Base-by-base conservation (phyloP, 2,113 vertebrate species). In the Tapirus terrestris region DNA sequence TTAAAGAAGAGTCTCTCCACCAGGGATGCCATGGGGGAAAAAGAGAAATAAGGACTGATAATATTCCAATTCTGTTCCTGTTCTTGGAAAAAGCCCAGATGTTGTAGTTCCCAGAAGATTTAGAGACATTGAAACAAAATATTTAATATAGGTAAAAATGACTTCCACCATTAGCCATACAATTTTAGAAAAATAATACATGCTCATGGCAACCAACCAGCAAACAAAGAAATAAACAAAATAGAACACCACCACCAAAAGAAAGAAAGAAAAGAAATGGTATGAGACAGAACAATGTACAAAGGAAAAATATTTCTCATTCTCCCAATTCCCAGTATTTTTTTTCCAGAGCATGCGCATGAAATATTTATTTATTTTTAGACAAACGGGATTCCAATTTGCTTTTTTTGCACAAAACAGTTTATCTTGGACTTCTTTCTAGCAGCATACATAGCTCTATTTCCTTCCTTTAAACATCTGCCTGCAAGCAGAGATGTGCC, bases 361-460 rank as follows among this genome's bases (percentile, higher is more conserved):
- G 89, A 94, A 97, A 92, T 79, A 77, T 60, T 83, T 73, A 68
- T 67, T 77, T 56, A 91, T 93, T 91, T 94, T 94, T 70, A 92
- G 81, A 81, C 76, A 68, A 90, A 79, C 16, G 8, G 33, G 56
- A 72, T 68, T 75, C 36, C 27, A 93, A 61, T 45, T 89, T 75
- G 12, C 5, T 63, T 67, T 75, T 65, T 84, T 67, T 39, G 25
- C 51, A 45, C 33, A 68, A 45, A 83, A 51, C 31, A 36, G 25
- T 80, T 91, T 68, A 75, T 84, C 63, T 53, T 84, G 58, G 43
- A 53, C 33, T 43, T 76, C 73, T 96, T 96, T 92, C 61, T 65
- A 56, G 8, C 12, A 79, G 89, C 33, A 73, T 31, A 23, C 45
- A 20, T 0, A 77, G 31, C 33, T 85, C n/a, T 58, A 2, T 61